phyloP scores from a whole-genome alignment of 2,888 invertebrate species.

The Drosophila lacicola region DNA sequence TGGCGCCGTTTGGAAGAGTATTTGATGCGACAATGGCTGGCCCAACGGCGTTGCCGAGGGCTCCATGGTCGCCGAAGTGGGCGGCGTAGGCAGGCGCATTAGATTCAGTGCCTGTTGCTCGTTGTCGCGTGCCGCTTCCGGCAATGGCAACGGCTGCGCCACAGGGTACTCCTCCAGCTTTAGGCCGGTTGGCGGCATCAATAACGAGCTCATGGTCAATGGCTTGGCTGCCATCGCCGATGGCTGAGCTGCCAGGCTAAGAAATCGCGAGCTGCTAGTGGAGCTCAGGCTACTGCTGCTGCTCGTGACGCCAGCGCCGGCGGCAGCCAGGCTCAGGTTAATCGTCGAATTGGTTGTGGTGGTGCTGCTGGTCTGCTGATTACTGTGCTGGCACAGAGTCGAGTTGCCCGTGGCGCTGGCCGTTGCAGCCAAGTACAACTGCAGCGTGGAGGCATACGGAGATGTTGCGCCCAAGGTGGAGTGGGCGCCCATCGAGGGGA shows the following conservation, averaged over 20 bases:
- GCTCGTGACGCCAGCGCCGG: constrained; percentile 66
- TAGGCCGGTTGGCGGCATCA: constrained; percentile 85
- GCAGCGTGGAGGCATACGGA: constrained; percentile 86
- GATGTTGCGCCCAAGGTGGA: constrained; percentile 73
- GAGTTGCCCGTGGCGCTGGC: constrained; percentile 84
- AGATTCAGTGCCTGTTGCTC: constrained; percentile 79
- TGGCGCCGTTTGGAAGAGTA: constrained; percentile 69
- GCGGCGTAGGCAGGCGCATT: constrained; percentile 82
- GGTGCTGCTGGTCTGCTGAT: constrained; percentile 82
- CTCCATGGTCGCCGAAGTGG: constrained; percentile 81
- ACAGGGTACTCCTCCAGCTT: constrained; percentile 89
- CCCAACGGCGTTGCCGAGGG: constrained; percentile 46
- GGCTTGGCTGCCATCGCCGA: constrained; percentile 47
- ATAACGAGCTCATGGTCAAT: constrained; percentile 58
- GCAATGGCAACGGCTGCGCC: constrained; percentile 57
- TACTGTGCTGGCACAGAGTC: constrained; percentile 87
- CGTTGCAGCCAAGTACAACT: constrained; percentile 86
- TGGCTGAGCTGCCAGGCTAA: constrained; percentile 67
- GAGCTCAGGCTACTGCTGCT: constrained; percentile 66
- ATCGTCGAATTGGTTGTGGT: constrained; percentile 79
- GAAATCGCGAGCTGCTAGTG: constrained; percentile 77
- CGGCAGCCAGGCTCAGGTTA: constrained; percentile 78
- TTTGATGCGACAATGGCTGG: constrained; percentile 59
- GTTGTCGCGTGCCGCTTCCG: constrained; percentile 63
- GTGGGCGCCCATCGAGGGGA: constrained; percentile 82